phyloP scores from a whole-genome alignment of 2,113 vertebrate species.

The Parotia lawesii region DNA sequence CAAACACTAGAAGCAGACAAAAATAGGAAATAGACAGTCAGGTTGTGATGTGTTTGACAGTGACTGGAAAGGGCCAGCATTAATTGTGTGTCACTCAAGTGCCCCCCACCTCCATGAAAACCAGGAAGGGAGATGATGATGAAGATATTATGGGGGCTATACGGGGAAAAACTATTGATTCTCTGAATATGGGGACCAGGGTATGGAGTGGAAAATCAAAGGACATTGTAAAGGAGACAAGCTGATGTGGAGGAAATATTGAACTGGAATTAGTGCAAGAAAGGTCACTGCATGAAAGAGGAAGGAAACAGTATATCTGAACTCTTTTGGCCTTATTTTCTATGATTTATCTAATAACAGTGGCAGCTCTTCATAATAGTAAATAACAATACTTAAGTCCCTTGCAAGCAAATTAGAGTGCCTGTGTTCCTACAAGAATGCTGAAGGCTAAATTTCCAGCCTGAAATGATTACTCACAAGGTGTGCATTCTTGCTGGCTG shows the following conservation, averaged over 20 bases:
- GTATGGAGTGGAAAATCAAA: background rate
- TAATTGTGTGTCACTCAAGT: background rate
- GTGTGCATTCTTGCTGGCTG: background rate
- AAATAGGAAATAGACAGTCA: background rate
- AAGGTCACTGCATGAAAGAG: background rate
- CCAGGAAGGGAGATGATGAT: background rate
- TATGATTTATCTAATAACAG: background rate
- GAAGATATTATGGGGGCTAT: background rate
- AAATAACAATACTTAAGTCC: background rate
- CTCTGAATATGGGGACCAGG: background rate
- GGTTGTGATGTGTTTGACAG: background rate
- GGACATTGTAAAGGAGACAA: background rate
- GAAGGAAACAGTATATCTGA: background rate
- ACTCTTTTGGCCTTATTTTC: background rate
- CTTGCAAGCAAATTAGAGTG: background rate
- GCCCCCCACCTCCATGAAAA: background rate
- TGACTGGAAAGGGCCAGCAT: background rate
- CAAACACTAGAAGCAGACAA: background rate
- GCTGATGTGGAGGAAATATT: background rate
- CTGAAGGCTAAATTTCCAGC: slow-evolving; percentile 20
- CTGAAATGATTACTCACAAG: slow-evolving; percentile 8
- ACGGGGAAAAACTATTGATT: background rate
- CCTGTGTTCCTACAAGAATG: background rate
- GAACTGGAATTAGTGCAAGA: background rate
- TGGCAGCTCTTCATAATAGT: background rate